Evolutionary conservation across 2,888 invertebrate species (phyloP).

Genomic region (Caenorhabditis uteleia): DNA sequence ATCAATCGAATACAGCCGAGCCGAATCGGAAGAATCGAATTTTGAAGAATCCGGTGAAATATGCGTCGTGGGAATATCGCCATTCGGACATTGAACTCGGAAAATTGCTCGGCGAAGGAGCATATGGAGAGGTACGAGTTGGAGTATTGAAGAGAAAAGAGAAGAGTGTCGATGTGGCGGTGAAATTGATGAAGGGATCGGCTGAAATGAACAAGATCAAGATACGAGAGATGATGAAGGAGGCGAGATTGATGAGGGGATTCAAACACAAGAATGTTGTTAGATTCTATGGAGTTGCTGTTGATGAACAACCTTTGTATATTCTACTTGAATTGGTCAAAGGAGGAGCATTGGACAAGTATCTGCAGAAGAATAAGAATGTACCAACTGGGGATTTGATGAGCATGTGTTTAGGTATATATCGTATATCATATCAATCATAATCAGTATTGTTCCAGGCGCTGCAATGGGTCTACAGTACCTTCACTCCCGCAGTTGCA

Average conservation of each 20-base stretch:
- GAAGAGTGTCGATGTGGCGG: conserved; percentile 29
- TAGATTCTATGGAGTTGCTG: conserved; percentile 40
- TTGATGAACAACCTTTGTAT: conserved; percentile 43
- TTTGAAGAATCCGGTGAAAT: conserved; percentile 19
- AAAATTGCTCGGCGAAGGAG: conserved; percentile 36
- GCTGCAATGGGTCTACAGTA: conserved; percentile 25
- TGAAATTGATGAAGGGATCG: conserved; percentile 36
- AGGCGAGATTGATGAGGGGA: conserved; percentile 40
- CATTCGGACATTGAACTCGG: conserved; percentile 35
- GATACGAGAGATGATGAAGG: conserved; percentile 48
- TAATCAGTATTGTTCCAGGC: neutral
- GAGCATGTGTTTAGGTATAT: conserved; percentile 9
- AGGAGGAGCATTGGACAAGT: conserved; percentile 17
- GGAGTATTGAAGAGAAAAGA: conserved; percentile 25
- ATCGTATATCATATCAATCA: neutral
- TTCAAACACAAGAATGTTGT: conserved; percentile 42
- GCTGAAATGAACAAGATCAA: conserved; percentile 28
- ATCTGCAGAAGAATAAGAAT: conserved; percentile 15
- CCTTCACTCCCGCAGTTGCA: conserved; percentile 22
- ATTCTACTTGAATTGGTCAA: conserved; percentile 41
- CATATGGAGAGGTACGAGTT: conserved; percentile 37
- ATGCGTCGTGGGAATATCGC: conserved; percentile 34
- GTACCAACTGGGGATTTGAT: conserved; percentile 5
- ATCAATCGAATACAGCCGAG: neutral
- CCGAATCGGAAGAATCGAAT: neutral